Evolutionary conservation across 1,140 invertebrate species (phyloP).

Genomic region (Rhopalosiphum padi): DNA sequence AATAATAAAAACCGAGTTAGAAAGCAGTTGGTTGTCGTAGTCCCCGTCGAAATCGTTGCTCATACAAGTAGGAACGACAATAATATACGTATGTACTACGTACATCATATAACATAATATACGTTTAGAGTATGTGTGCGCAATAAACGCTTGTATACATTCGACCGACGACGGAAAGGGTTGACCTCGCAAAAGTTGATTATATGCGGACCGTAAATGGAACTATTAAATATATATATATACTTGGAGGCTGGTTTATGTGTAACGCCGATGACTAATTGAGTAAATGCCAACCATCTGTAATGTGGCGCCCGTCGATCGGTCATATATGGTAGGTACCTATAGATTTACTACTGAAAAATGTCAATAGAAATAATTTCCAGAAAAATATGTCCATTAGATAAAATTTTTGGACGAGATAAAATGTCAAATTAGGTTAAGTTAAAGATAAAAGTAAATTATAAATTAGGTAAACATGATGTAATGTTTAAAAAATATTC

Average conservation of each 20-base stretch:
- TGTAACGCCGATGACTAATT: constrained; percentile 21
- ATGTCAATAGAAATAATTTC: neutral
- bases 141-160: neutral
- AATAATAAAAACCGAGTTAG: constrained; percentile 3
- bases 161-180: neutral
- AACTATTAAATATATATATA: constrained; percentile 5
- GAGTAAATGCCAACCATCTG: neutral
- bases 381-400: neutral
- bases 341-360: neutral
- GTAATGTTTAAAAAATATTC: too few relatives aligned
- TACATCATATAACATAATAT: neutral
- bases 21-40: neutral
- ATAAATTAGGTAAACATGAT: too few relatives aligned
- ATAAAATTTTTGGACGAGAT: neutral
- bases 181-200: constrained; percentile 40
- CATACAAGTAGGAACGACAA: constrained; percentile 1
- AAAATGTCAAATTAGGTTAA: neutral
- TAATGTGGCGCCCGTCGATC: neutral
- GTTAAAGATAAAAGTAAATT: too few relatives aligned
- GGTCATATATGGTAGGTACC: neutral
- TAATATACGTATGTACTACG: neutral
- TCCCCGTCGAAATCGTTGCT: neutral
- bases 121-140: neutral
- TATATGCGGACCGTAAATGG: constrained; percentile 49
- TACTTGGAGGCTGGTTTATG: constrained; percentile 13